Conservation (phyloP, 1,140 invertebrate species). For the Aporrectodea caliginosa region DNA sequence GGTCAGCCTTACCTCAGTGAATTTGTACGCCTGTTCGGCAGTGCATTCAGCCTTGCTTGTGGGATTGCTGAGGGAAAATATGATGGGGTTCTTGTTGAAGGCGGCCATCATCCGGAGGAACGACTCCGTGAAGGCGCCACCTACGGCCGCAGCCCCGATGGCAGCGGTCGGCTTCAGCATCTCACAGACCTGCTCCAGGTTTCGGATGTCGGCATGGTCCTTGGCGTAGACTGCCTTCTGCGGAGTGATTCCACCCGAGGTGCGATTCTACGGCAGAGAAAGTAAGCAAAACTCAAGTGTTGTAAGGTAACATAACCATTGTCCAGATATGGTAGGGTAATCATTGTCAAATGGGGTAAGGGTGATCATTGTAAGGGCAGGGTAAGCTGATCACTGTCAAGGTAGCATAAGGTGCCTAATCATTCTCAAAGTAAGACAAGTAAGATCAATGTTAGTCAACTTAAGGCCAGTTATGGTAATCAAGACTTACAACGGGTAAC, state of each 20-base stretch:
- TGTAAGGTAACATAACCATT: too few relatives aligned
- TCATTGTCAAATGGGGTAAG: too few relatives aligned
- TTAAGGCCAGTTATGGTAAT: too few relatives aligned
- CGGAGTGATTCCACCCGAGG: slow-evolving; percentile 34
- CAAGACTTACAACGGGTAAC: too few relatives aligned
- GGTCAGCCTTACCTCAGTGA: slow-evolving; percentile 41
- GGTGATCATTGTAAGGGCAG: too few relatives aligned
- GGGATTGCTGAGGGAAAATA: slow-evolving; percentile 56
- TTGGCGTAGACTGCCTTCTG: slow-evolving; percentile 36
- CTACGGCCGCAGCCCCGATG: slow-evolving; percentile 45
- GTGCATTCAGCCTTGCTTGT: slow-evolving; percentile 56
- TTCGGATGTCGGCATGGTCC: slow-evolving; percentile 23
- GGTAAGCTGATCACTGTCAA: too few relatives aligned
- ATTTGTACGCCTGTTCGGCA: slow-evolving; percentile 52
- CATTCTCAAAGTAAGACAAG: too few relatives aligned
- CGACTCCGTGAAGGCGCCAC: slow-evolving; percentile 50
- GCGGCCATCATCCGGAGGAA: slow-evolving; percentile 48
- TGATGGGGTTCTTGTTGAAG: slow-evolving; percentile 52
- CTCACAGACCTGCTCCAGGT: slow-evolving; percentile 27
- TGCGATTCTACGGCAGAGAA: too few relatives aligned
- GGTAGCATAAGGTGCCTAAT: too few relatives aligned
- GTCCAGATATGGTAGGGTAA: too few relatives aligned
- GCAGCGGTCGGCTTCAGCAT: slow-evolving; percentile 36
- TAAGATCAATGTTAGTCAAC: too few relatives aligned
- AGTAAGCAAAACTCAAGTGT: too few relatives aligned